phyloP scores from a whole-genome alignment of 2,797 vertebrate species.

The Hydrocynus forskahlii region DNA sequence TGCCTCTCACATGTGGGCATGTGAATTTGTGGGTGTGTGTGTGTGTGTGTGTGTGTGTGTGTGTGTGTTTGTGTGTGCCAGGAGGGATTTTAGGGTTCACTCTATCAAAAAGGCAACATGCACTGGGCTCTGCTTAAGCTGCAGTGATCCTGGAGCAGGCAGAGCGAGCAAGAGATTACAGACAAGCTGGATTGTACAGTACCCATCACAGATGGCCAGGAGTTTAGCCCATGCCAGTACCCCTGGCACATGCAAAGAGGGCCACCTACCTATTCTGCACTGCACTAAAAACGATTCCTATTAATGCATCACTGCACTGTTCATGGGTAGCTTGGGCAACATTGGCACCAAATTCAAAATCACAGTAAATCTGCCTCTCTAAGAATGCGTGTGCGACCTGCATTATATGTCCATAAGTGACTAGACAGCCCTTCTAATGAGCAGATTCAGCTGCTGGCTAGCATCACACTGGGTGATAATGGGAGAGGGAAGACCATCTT shows the following conservation, averaged over 20 bases:
- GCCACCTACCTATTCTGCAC: conserved; percentile 32
- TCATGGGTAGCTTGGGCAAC: conserved; percentile 29
- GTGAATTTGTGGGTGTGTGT: conserved; percentile 31
- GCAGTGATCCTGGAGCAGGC: conserved; percentile 66
- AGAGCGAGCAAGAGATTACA: conserved; percentile 69
- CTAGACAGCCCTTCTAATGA: not conserved
- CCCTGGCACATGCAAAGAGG: conserved; percentile 14
- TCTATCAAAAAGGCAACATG: conserved; percentile 60
- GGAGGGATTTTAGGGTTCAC: conserved; percentile 67
- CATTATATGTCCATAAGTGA: not conserved
- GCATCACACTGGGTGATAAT: too few species aligned
- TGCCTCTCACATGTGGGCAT: conserved; percentile 12
- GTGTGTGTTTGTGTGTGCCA: conserved; percentile 45
- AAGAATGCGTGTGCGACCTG: not conserved
- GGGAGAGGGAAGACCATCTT: too few species aligned
- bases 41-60: conserved; percentile 40
- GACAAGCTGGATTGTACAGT: conserved; percentile 48
- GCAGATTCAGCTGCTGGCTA: not conserved
- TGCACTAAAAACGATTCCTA: conserved; percentile 27
- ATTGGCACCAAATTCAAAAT: conserved; percentile 53
- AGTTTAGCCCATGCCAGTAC: conserved; percentile 4
- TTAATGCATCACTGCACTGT: not conserved
- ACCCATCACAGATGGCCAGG: conserved; percentile 47
- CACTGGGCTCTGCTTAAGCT: conserved; percentile 70
- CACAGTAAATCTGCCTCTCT: conserved; percentile 33